Base-by-base conservation (phyloP, 2,888 invertebrate genomes). In the Pyrocoelia pectoralis region DNA sequence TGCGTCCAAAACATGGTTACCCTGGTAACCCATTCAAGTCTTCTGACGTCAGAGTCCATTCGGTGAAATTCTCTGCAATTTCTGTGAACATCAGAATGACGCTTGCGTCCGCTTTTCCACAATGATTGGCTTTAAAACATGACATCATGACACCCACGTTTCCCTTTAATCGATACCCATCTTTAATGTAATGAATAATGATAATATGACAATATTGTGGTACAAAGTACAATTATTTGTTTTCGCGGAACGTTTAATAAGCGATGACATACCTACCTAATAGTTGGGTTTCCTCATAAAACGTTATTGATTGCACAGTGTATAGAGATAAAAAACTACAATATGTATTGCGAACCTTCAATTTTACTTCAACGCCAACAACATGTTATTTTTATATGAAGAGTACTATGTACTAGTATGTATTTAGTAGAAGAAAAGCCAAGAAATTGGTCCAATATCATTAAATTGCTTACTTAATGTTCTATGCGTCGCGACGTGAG, bases 21-120 rank as follows among this genome's bases (percentile, higher is more conserved):
- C 76, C 71, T 61, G 74, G 76, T 73, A 76, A 77, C 76, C 73
- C 75, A 76, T 75, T 77, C 74, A 77, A 69, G 70, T 70, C 66
- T 67, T 67, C 71, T 75, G 76, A 75, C 75, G 76, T 75, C 76
- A 76, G 70, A 69, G 67, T 69, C 69, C 73, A 74, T 75, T 76
- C 73, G 73, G 72, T 68, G 73, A 70, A 75, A 76, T 74, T 73
- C 74, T 70, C 74, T 72, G 73, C 70, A 67, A 70, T 63, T 70
- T 69, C 70, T 67, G 63, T 67, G 73, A 72, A 73, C 66, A 70
- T 70, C 66, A 67, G 67, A 69, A 68, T 72, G 73, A 73, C 74
- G 74, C 71, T 56, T 70, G 70, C 71, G 70, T 68, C 63, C 62
- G 50, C 60, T 59, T 60, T 59, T 43, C 46, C 28, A 48, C 46